Evolutionary conservation across 2,113 vertebrate genomes (phyloP).

Genomic region (Machaerirhynchus nigripectus): DNA sequence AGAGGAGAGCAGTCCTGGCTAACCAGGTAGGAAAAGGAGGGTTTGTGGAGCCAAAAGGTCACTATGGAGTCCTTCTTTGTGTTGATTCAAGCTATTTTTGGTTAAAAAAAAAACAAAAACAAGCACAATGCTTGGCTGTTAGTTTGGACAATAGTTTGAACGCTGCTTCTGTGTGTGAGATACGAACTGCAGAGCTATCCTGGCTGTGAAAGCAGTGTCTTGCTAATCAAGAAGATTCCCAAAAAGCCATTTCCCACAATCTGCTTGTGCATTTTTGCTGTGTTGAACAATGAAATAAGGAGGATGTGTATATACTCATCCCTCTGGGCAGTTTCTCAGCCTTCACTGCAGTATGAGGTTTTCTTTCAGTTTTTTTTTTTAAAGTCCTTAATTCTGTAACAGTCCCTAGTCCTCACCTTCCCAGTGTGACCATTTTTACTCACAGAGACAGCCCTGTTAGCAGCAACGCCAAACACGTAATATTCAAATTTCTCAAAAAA

Average conservation of each 20-base stretch:
- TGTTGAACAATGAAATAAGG: neutral
- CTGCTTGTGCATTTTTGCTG: neutral
- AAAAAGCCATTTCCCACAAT: neutral
- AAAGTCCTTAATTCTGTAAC: neutral
- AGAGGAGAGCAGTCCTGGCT: neutral
- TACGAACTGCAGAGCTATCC: neutral
- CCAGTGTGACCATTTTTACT: neutral
- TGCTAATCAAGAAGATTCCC: neutral
- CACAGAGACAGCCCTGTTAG: neutral
- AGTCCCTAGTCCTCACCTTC: neutral
- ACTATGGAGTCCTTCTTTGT: neutral
- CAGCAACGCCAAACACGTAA: rapidly evolving
- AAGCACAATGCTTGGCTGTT: neutral
- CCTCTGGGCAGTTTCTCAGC: neutral
- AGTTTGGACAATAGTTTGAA: neutral
- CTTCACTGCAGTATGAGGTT: neutral
- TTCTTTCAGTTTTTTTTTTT: neutral
- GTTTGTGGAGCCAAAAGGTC: neutral
- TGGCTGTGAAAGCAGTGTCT: neutral
- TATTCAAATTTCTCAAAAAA: neutral
- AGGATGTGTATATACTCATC: neutral
- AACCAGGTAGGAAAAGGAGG: neutral
- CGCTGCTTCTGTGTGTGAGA: neutral
- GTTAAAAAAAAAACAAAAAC: neutral
- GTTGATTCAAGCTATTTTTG: neutral